phyloP scores from a whole-genome alignment of 2,113 vertebrate species.

The Okapia johnstoni region DNA sequence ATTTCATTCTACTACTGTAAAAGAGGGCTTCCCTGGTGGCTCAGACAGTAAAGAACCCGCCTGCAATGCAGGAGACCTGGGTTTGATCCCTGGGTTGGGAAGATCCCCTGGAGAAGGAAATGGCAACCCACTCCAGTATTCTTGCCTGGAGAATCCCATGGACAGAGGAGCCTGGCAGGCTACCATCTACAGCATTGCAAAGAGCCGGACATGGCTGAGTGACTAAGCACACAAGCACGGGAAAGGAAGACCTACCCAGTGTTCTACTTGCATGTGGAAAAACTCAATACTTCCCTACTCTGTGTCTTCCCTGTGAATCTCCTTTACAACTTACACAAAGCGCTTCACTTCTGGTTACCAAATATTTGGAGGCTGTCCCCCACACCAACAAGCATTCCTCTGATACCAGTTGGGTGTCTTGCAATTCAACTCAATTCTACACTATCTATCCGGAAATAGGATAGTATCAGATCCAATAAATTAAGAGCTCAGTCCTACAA shows the following conservation, averaged over 20 bases:
- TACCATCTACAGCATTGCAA: neutral
- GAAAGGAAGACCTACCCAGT: neutral
- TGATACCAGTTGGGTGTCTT: neutral
- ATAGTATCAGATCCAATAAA: neutral
- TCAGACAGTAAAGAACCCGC: too few relatives aligned
- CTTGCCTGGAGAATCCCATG: neutral
- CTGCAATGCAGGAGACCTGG: neutral
- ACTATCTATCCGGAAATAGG: neutral
- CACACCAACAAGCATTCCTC: neutral
- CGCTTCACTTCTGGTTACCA: neutral
- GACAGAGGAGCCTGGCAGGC: neutral
- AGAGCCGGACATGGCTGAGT: neutral
- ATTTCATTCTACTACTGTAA: neutral
- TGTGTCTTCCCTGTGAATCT: neutral
- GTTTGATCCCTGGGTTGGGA: neutral
- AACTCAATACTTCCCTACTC: neutral
- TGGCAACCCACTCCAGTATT: neutral
- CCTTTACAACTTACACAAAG: neutral
- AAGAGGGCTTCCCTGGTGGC: neutral
- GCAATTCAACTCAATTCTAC: neutral
- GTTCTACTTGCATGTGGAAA: neutral
- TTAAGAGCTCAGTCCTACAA: neutral
- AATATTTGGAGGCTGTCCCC: neutral
- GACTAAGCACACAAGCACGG: neutral
- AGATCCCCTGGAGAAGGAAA: neutral